Evolutionary conservation across 2,797 vertebrate species (phyloP), one percentile per base, ranked within the genome.

Genomic region (Cetoscarus ocellatus): DNA sequence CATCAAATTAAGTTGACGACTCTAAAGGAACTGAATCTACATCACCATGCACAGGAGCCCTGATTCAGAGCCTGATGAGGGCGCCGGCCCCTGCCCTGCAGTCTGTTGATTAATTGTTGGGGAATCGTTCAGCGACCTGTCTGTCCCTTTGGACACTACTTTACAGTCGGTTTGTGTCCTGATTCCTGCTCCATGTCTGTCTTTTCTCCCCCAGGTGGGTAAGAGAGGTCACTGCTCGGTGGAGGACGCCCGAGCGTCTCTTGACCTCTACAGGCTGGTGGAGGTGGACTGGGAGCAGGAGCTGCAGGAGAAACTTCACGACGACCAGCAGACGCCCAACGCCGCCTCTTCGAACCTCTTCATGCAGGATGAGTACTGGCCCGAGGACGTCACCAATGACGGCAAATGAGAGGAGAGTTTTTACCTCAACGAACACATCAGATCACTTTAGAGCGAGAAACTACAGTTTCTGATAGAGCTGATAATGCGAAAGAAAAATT

Each of bases 281-380:
- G 96, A 97, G 82, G 88, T 75, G 7, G 90, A 93, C 70, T 98
- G 97, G 96, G 98, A 99, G 64, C 83, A 72, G 12, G 81, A 93
- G 53, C 61, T 94, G 67, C 93, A 93, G 51, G 19, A 3, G 81
- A 91, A 92, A 57, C 92, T 95, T 75, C 79, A 72, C 1, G 80
- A 78, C 35, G 92, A 69, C 3, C 62, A 57, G 0, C 51, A 0
- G 0, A 54, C 58, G 55, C 84, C 83, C 0, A 79, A 80, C 70
- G 73, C 75, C 7, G 56, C 75, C 40, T 54, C 84, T 36, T 92
- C 94, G 14, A 91, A 91, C 73, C 94, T 95, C 80, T 99, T 95
- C 88, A 95, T 99, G 97, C 93, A 97, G 13, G 98, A 99, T 77
- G 92, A 86, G 80, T 99, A 97, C 91, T 99, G 98, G 98, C 97